A percentile compares a stretch with the other conserved stretches of the same genome.
Evolutionary conservation across 2,113 vertebrate species (phyloP).

Genomic region (Notechis scutatus): DNA sequence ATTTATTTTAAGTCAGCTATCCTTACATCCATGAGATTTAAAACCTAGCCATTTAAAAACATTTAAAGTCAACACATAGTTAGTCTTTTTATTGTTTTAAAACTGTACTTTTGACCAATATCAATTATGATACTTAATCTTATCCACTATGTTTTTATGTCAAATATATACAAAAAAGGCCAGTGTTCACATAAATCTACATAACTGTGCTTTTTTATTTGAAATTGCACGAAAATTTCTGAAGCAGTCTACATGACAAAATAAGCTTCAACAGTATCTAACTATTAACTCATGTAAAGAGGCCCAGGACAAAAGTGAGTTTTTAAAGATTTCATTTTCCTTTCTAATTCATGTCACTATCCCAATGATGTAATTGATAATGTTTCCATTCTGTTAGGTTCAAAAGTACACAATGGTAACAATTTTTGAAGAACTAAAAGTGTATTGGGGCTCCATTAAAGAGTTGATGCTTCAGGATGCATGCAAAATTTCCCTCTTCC

Average conservation of each 20-base stretch:
- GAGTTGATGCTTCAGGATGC: not conserved
- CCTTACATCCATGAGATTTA: not conserved
- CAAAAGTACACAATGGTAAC: not conserved
- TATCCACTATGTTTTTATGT: not conserved
- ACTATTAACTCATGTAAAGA: not conserved
- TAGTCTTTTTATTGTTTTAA: not conserved
- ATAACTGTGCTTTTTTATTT: not conserved
- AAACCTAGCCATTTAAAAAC: not conserved
- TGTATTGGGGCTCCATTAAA: not conserved
- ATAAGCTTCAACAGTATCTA: not conserved
- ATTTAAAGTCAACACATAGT: not conserved
- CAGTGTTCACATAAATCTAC: not conserved
- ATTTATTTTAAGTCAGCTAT: not conserved
- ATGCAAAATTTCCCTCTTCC: not conserved
- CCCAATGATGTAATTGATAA: not conserved
- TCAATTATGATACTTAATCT: not conserved
- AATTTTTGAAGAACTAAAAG: not conserved
- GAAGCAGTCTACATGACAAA: not conserved
- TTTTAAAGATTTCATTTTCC: not conserved
- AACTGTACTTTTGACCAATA: not conserved
- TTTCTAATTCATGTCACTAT: not conserved
- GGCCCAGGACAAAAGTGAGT: not conserved
- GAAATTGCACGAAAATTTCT: not conserved
- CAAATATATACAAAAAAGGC: not conserved
- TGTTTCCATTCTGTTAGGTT: not conserved